Evolutionary conservation across 2,113 vertebrate genomes (phyloP), one percentile per base, ranked within the genome.

Genomic region (Nyctibius bracteatus): DNA sequence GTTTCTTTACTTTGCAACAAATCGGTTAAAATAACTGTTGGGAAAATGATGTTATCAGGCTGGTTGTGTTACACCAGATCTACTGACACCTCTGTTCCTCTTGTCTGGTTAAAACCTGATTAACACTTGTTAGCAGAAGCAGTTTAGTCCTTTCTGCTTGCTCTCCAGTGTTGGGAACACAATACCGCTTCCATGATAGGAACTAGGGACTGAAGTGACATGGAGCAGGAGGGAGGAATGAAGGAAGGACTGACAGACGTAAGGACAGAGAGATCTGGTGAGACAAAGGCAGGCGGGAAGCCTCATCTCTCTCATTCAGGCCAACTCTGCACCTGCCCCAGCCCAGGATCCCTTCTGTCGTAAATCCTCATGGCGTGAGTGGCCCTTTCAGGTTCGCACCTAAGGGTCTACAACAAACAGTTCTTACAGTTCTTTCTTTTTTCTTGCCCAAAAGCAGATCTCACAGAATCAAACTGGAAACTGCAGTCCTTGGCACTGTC

Each of bases 381-480:
- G 1, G 20, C 57, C 46, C 49, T 85, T 88, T 85, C 21, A 37
- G 77, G 49, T 28, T 80, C n/a, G 75, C 68, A 58, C 27, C 27
- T 23, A 27, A 52, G 28, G 68, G 37, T 72, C 92, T 73, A 15
- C 62, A 58, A 86, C 52, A 90, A 88, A 86, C 19, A 22, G 37
- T 52, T 95, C 90, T 94, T 57, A 51, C 68, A 39, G 46, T 47
- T 87, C 52, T 78, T 93, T 85, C 83, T 37, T 44, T 86, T 35
- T 51, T 67, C 78, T 88, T 75, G 75, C 57, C 78, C 67, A 9
- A 68, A 71, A 94, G 81, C 43, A 96, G 93, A 90, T 75, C 78
- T 65, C 73, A 44, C 31, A 77, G 74, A 88, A 54, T 58, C 57
- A 85, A 14, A 81, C 25, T 90, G 62, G 77, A 96, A 97, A 82